These are phyloP conservation scores for Campaea margaritaria DNA, from an alignment of 2,888 invertebrate species.

Conservation along the genomic window DNA sequence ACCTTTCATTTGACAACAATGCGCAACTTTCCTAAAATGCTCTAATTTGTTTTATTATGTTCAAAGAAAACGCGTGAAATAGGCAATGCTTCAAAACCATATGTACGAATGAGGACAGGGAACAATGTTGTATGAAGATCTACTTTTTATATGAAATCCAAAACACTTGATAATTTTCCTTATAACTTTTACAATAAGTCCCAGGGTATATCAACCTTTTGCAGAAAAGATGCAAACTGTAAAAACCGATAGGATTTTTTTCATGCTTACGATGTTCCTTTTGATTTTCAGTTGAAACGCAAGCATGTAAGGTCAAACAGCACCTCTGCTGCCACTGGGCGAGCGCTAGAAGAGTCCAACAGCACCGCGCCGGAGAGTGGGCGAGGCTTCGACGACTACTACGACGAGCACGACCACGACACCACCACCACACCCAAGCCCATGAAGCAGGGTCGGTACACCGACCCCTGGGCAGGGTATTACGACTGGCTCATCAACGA, in stretches of 20 bases:
- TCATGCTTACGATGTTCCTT: not conserved
- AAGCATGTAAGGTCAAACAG: constrained; percentile 46
- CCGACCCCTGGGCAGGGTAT: constrained; percentile 92
- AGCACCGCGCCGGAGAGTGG: constrained; percentile 56
- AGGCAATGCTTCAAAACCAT: too few species aligned
- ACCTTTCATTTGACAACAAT: not conserved
- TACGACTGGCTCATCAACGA: constrained; percentile 95
- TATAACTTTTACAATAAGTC: too few species aligned
- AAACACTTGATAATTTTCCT: too few species aligned
- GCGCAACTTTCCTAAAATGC: too few species aligned
- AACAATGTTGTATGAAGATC: too few species aligned
- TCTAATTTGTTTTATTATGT: too few species aligned
- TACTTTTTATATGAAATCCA: too few species aligned
- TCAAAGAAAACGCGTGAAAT: too few species aligned
- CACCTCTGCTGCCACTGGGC: constrained; percentile 4
- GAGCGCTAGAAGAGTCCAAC: constrained; percentile 38
- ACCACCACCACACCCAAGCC: constrained; percentile 75
- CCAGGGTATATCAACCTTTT: too few species aligned
- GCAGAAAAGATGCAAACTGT: too few species aligned
- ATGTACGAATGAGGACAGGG: too few species aligned
- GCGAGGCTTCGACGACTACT: constrained; percentile 76
- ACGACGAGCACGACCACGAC: constrained; percentile 74
- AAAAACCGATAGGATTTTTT: too few species aligned
- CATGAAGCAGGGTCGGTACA: constrained; percentile 85
- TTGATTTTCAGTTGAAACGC: constrained; percentile 55